Conservation (phyloP, 2,113 vertebrate genomes). For the Nannospalax galili region DNA sequence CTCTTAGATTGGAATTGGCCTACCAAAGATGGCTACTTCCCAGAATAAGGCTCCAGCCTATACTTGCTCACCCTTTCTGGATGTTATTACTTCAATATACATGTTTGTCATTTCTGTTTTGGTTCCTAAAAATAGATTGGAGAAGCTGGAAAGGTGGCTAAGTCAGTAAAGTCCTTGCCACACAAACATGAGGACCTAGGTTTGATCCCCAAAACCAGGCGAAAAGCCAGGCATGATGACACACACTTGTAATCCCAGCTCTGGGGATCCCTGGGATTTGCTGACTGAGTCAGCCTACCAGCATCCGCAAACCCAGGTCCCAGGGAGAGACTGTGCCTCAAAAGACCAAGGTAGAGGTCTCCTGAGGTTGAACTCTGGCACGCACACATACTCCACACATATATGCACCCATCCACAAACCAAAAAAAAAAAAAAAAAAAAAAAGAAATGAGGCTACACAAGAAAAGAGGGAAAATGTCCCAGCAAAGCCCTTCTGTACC, state of each 20-base stretch:
- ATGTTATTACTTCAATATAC: not conserved
- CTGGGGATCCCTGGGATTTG: not conserved
- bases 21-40: not conserved
- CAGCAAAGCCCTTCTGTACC: not conserved
- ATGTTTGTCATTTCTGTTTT: not conserved
- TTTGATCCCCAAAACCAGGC: not conserved
- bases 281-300: not conserved
- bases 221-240: not conserved
- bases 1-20: not conserved
- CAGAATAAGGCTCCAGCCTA: not conserved
- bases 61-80: not conserved
- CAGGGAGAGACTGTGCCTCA: not conserved
- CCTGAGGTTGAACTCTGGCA: not conserved
- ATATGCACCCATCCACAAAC: not conserved
- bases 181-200: not conserved
- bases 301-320: not conserved
- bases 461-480: constrained; percentile 26
- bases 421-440: not conserved
- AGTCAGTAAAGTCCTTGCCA: not conserved
- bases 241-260: not conserved
- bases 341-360: not conserved
- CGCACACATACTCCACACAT: not conserved
- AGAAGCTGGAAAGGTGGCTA: not conserved
- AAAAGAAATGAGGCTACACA: not conserved
- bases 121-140: not conserved